Conservation (phyloP, 92 coral and sea anemone genomes). For the Desmophyllum pertusum region DNA sequence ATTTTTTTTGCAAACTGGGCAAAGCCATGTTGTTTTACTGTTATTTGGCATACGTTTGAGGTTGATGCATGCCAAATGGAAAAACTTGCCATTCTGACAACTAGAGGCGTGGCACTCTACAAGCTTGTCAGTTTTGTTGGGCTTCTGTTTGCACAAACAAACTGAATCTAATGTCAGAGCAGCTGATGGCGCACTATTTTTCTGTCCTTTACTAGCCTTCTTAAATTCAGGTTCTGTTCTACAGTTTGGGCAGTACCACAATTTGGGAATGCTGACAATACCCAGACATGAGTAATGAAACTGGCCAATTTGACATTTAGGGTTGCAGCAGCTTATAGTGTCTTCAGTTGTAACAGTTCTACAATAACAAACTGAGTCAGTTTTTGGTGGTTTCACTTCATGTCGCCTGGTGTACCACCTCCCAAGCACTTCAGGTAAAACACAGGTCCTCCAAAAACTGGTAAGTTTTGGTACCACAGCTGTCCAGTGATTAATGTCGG, state of each 20-base stretch:
- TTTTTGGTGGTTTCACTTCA: neutral
- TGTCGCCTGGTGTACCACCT: constrained; percentile 57
- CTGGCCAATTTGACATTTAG: constrained; percentile 45
- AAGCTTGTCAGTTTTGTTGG: constrained; percentile 42
- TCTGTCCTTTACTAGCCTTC: constrained; percentile 15
- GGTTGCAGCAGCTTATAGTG: constrained; percentile 54
- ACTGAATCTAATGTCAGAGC: constrained; percentile 39
- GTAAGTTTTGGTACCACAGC: constrained; percentile 33
- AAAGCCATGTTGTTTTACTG: constrained; percentile 52
- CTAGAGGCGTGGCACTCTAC: constrained; percentile 43
- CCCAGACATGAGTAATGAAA: constrained; percentile 64
- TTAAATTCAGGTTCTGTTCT: constrained; percentile 58
- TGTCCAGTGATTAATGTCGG: constrained; percentile 54
- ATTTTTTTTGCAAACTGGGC: constrained; percentile 25
- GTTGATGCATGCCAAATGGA: constrained; percentile 52
- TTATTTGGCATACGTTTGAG: constrained; percentile 54
- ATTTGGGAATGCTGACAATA: constrained; percentile 40
- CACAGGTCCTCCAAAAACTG: constrained; percentile 52
- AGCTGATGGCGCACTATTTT: neutral
- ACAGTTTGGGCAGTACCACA: constrained; percentile 75
- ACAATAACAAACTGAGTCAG: constrained; percentile 59
- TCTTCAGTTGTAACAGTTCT: constrained; percentile 36
- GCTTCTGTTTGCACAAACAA: constrained; percentile 41
- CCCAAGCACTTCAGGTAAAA: constrained; percentile 55
- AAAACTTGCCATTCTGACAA: constrained; percentile 57